Conservation (phyloP, 2,113 vertebrate genomes). For the Petrocephalus microphthalmus region DNA sequence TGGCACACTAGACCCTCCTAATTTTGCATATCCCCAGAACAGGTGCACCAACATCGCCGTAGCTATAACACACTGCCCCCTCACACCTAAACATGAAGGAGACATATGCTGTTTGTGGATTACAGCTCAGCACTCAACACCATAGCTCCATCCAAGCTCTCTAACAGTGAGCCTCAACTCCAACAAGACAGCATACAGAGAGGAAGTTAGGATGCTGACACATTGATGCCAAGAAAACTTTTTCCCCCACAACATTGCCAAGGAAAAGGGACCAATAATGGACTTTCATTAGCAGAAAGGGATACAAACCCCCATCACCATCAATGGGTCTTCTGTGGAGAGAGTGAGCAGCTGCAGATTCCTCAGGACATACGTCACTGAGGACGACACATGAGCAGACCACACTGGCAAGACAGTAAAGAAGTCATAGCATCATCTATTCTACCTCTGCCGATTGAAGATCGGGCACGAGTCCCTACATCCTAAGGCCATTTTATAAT, state of each 20-base stretch:
- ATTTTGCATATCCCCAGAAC: too few species aligned
- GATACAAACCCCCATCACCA: background rate
- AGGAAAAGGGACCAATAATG: background rate
- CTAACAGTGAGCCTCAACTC: too few species aligned
- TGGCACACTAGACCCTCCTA: too few species aligned
- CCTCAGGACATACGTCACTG: background rate
- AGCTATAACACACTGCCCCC: too few species aligned
- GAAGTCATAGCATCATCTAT: background rate
- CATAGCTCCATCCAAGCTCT: too few species aligned
- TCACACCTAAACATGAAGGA: too few species aligned
- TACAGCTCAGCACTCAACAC: too few species aligned
- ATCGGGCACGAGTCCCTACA: background rate
- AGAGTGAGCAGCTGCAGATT: background rate
- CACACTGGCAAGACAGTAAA: background rate
- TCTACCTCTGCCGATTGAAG: background rate
- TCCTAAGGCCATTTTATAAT: background rate
- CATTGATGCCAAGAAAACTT: background rate
- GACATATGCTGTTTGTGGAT: too few species aligned
- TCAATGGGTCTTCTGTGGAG: background rate
- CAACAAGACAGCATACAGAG: background rate
- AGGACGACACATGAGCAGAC: background rate
- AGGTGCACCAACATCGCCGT: too few species aligned
- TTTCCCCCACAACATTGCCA: background rate
- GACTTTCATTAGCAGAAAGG: background rate
- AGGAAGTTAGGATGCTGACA: background rate